Evolutionary conservation across 2,888 invertebrate genomes (phyloP).

Genomic region (Lomographa bimaculata): DNA sequence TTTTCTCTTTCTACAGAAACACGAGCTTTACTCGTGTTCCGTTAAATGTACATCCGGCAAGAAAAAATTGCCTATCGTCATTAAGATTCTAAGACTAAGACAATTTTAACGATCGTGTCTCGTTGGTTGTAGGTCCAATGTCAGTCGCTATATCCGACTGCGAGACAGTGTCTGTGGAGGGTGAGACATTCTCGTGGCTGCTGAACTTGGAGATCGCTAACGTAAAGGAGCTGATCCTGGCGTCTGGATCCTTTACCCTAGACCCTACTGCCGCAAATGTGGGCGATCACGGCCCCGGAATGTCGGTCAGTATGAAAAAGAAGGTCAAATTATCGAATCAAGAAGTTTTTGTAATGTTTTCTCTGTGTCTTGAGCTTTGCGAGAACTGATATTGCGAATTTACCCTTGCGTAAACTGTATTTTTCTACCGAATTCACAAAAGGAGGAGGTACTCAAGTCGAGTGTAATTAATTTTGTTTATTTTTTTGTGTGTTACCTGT

Average conservation of each 20-base stretch:
- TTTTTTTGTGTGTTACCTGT: too few species aligned
- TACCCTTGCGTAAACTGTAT: background rate
- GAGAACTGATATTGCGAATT: constrained; percentile 31
- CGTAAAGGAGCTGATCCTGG: constrained; percentile 81
- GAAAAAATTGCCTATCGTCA: too few species aligned
- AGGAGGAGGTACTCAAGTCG: too few species aligned
- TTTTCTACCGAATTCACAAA: too few species aligned
- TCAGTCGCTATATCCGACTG: constrained; percentile 84
- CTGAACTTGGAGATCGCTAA: constrained; percentile 83
- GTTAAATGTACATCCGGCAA: too few species aligned
- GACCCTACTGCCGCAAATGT: constrained; percentile 83
- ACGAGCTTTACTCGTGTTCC: too few species aligned
- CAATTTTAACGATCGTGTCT: constrained; percentile 1
- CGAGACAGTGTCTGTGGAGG: constrained; percentile 83
- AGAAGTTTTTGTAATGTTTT: too few species aligned
- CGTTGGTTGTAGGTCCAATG: constrained; percentile 81
- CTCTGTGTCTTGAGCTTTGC: too few species aligned
- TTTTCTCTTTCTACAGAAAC: too few species aligned
- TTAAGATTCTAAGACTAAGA: too few species aligned
- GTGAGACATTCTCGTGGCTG: constrained; percentile 86
- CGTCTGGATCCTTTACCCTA: constrained; percentile 85
- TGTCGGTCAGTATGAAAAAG: constrained; percentile 72
- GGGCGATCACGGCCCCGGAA: constrained; percentile 86
- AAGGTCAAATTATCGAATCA: too few species aligned
- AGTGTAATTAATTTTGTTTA: too few species aligned